Evolutionary conservation across 2,113 vertebrate species (phyloP).

Genomic region (Pao palembangensis): DNA sequence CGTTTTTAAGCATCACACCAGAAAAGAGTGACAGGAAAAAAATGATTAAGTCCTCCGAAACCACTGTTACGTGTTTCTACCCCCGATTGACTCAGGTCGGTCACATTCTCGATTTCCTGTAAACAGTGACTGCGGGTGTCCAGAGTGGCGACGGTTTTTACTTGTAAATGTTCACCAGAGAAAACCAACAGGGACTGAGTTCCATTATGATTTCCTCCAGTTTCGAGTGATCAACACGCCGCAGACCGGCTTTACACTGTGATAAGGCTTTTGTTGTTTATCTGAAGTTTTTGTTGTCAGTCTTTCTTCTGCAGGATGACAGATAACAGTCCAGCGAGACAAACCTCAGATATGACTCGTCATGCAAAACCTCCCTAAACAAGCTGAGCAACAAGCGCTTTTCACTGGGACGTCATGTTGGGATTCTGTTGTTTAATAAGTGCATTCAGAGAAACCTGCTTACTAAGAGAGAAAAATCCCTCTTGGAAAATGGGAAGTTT

Average conservation of each 20-base stretch:
- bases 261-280: slow-evolving; percentile 28
- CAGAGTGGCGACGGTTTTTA: background rate
- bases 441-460: too few species aligned
- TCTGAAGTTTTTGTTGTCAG: slow-evolving; percentile 9
- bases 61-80: background rate
- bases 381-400: background rate
- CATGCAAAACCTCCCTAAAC: background rate
- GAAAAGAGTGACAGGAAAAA: too few species aligned
- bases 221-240: slow-evolving; percentile 15
- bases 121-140: background rate
- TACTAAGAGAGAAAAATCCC: too few species aligned
- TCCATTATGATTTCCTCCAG: slow-evolving; percentile 13
- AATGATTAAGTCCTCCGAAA: background rate
- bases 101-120: background rate
- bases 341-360: background rate
- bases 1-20: too few species aligned
- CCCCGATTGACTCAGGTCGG: background rate
- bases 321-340: slow-evolving; percentile 1
- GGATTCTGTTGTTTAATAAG: background rate
- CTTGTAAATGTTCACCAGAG: background rate
- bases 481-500: slow-evolving; percentile 8
- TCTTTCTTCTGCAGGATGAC: background rate
- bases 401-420: background rate
- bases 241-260: background rate
- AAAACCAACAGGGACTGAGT: slow-evolving; percentile 4